Evolutionary conservation across 2,113 vertebrate species (phyloP), one percentile per base, ranked within the genome.

Genomic region (Meriones unguiculatus): DNA sequence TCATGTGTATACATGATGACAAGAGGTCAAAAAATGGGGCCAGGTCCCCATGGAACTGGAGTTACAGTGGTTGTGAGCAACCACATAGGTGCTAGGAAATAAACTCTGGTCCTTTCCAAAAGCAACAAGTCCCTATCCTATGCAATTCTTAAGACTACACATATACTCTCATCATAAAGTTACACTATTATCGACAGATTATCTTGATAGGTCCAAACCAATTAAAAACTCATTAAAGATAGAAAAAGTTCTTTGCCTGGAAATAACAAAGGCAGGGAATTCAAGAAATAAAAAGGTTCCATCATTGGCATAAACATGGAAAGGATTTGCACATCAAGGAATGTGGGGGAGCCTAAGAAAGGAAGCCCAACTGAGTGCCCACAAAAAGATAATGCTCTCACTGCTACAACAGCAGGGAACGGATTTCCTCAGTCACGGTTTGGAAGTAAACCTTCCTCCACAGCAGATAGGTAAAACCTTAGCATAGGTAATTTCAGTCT

Each of bases 211-310:
- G 38, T 67, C 41, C 72, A 57, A 89, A 50, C 35, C 24, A 64
- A 93, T 89, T 38, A 95, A 25, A 54, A 96, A 8, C 67, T 78
- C n/a, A 52, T 20, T 28, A 91, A 91, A 52, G 65, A 14, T 22
- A 72, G 57, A 88, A 30, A 69, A 20, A 69, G 32, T 78, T 87
- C 41, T 86, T n/a, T 46, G n/a, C 54, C 64, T 91, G 30, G 52
- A 95, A 57, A 91, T 89, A 91, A 82, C 7, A 10, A 94, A 96
- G 38, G 25, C 35, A 93, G 72, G 73, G 32, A 81, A 81, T n/a
- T 57, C 2, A 81, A 81, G 32, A 57, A 57, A n/a, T n/a, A 81
- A 22, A 41, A 46, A 46, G 73, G 38, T 76, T 22, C 25, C 17
- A 17, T 22, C 87, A 41, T 25, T 92, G 54, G 15, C 77, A n/a